A percentile compares a stretch with the other conserved stretches of the same genome.
phyloP scores from a whole-genome alignment of 2,888 invertebrate genomes.

The Pseudanteris insignis region DNA sequence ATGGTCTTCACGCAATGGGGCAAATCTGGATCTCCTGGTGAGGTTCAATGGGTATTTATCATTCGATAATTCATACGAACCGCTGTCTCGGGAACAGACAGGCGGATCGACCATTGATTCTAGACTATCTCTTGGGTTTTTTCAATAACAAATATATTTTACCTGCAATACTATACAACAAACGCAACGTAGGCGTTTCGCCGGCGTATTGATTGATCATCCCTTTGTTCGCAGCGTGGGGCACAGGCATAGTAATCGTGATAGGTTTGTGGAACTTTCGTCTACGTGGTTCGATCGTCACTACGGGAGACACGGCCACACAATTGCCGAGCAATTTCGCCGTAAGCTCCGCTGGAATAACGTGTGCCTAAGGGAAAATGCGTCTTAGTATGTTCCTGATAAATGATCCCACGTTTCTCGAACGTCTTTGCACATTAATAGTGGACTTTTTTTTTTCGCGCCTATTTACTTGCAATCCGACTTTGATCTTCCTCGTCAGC shows the following conservation, averaged over 20 bases:
- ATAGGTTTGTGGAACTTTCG: conserved; percentile 99
- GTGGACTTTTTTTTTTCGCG: conserved; percentile 35
- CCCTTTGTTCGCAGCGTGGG: conserved; percentile 72
- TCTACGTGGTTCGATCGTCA: conserved; percentile 96
- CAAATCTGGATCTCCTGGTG: too few relatives aligned
- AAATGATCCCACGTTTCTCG: conserved; percentile 35
- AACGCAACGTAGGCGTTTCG: conserved; percentile 84
- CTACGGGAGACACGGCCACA: conserved; percentile 96
- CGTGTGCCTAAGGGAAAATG: conserved; percentile 79
- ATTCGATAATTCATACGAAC: conserved; percentile 5
- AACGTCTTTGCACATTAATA: conserved; percentile 45
- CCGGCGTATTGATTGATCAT: conserved; percentile 88
- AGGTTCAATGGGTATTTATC: too few relatives aligned
- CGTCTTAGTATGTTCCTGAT: conserved; percentile 47
- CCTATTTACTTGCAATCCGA: conserved; percentile 84
- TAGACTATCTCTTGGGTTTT: conserved; percentile 16
- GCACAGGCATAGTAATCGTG: conserved; percentile 89
- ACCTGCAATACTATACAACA: conserved; percentile 95
- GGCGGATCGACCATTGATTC: too few relatives aligned
- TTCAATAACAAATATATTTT: conserved; percentile 22
- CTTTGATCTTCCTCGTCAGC: conserved; percentile 98
- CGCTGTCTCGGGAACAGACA: too few relatives aligned
- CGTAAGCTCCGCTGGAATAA: conserved; percentile 84
- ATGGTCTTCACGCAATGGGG: too few relatives aligned
- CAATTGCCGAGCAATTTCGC: conserved; percentile 92